A percentile compares a stretch with the other conserved stretches of the same genome.
These are phyloP conservation scores for Esox niger DNA, from an alignment of 2,113 vertebrate genomes.

Conservation along the genomic window DNA sequence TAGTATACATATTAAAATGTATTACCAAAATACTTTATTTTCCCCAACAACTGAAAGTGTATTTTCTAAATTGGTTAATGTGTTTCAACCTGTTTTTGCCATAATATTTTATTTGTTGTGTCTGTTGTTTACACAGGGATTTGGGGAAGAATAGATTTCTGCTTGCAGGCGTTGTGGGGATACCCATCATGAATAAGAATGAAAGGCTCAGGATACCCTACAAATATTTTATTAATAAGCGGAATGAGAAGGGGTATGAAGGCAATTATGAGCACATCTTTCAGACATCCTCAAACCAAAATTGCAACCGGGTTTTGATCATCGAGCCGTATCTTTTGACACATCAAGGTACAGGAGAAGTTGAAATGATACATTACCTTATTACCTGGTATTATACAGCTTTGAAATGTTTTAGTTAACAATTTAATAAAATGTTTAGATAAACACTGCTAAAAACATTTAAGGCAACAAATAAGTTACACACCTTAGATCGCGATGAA, in stretches of 20 bases:
- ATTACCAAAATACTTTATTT: too few species aligned
- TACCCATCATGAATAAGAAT: conserved; percentile 7
- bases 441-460: too few species aligned
- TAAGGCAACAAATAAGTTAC: too few species aligned
- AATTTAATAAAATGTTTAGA: too few species aligned
- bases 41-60: too few species aligned
- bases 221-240: conserved; percentile 61
- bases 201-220: conserved; percentile 54
- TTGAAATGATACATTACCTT: too few species aligned
- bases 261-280: neutral
- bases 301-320: conserved; percentile 11
- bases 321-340: neutral
- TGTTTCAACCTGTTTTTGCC: neutral
- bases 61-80: too few species aligned
- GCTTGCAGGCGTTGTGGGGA: conserved; percentile 45
- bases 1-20: too few species aligned
- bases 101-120: neutral
- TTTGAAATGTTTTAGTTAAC: too few species aligned
- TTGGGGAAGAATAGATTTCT: conserved; percentile 47
- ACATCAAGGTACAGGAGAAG: conserved; percentile 26
- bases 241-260: rapidly evolving
- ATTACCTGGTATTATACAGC: neutral
- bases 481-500: too few species aligned
- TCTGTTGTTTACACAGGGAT: conserved; percentile 40
- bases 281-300: rapidly evolving